These are phyloP conservation scores for Noctua pronuba DNA, from an alignment of 2,888 invertebrate species.

Conservation along the genomic window DNA sequence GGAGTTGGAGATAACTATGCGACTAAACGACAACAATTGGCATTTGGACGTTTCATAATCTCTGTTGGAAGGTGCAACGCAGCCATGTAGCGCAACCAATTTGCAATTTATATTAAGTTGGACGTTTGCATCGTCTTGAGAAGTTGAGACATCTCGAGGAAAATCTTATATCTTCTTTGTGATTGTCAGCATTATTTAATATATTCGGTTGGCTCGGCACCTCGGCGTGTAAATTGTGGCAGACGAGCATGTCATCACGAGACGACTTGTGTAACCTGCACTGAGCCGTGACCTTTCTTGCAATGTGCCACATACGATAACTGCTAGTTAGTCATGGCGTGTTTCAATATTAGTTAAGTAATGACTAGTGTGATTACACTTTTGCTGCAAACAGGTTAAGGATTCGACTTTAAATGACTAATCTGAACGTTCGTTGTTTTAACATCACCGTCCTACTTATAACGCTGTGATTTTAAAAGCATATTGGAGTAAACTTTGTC, in stretches of 20 bases:
- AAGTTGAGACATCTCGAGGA: conserved; percentile 42
- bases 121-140: conserved; percentile 42
- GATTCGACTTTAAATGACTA: not conserved
- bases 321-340: conserved; percentile 65
- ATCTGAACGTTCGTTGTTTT: not conserved
- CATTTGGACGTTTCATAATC: conserved; percentile 61
- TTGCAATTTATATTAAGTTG: conserved; percentile 62
- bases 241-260: conserved; percentile 51
- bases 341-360: conserved; percentile 55
- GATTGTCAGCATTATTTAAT: conserved; percentile 54
- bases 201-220: conserved; percentile 20
- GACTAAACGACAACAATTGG: conserved; percentile 62
- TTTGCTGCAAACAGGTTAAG: not conserved
- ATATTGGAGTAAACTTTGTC: conserved; percentile 29
- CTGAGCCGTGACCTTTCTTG: conserved; percentile 79
- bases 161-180: conserved; percentile 42
- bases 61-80: conserved; percentile 54
- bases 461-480: conserved; percentile 7
- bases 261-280: conserved; percentile 73
- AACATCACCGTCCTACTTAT: not conserved
- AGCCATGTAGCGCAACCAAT: conserved; percentile 60
- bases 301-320: conserved; percentile 64
- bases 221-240: conserved; percentile 19
- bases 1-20: conserved; percentile 54
- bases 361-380: conserved; percentile 39